These are phyloP conservation scores for Molossus alvarezi DNA, from an alignment of 2,797 vertebrate species.

Conservation along the genomic window DNA sequence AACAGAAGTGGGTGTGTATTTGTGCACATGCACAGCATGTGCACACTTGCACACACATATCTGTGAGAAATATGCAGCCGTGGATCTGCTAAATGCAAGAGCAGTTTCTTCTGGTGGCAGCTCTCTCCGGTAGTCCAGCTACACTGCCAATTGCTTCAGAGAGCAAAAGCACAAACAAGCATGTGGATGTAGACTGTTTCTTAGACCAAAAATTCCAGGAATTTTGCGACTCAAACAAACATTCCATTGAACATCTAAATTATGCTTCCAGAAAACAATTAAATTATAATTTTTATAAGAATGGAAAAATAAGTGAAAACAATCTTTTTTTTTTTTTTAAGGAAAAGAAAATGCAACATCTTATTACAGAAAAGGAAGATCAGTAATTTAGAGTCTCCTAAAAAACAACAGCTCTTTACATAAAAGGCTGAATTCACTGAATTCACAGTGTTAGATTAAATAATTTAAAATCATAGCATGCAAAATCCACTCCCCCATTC, in stretches of 20 bases:
- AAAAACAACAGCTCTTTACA: slow-evolving; percentile 13
- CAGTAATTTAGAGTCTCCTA: slow-evolving; percentile 35
- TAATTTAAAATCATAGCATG: slow-evolving; percentile 19
- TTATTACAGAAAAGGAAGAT: slow-evolving; percentile 24
- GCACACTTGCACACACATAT: background rate
- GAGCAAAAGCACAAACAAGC: slow-evolving; percentile 47
- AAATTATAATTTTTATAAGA: slow-evolving; percentile 50
- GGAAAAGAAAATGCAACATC: background rate
- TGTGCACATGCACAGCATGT: background rate
- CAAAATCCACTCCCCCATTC: background rate
- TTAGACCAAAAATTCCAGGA: slow-evolving; percentile 62
- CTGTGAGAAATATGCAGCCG: slow-evolving; percentile 45
- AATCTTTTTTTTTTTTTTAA: background rate
- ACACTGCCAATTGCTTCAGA: background rate
- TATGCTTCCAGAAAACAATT: slow-evolving; percentile 63
- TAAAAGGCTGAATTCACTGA: background rate
- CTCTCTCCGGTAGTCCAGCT: background rate
- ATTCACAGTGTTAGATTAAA: slow-evolving; percentile 50
- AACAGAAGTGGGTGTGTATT: background rate
- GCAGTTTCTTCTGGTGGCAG: slow-evolving; percentile 50
- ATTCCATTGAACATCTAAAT: slow-evolving; percentile 67
- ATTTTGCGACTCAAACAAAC: slow-evolving; percentile 71
- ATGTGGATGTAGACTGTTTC: slow-evolving; percentile 30
- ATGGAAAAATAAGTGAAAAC: slow-evolving; percentile 39
- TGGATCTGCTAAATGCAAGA: slow-evolving; percentile 70